Conservation (phyloP, 1,140 invertebrate genomes). For the Oreohelix idahoensis region DNA sequence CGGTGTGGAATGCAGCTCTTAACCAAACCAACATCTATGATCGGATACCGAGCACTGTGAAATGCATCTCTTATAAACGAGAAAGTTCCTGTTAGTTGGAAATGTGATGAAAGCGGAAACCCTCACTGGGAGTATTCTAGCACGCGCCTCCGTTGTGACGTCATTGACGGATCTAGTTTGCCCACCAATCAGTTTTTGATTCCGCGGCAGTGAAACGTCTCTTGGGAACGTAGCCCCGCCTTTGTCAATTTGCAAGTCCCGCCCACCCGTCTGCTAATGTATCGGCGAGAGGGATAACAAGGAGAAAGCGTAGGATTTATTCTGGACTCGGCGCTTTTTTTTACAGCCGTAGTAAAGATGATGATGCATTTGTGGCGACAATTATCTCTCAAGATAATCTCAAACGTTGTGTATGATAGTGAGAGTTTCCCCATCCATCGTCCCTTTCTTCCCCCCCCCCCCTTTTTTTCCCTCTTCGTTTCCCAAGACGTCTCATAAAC, state of each 20-base stretch:
- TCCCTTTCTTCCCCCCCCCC: not conserved
- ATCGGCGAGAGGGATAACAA: constrained; percentile 13
- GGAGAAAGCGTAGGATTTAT: not conserved
- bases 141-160: constrained; percentile 3
- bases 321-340: not conserved
- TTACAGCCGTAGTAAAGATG: not conserved
- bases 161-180: not conserved
- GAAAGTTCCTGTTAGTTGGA: not conserved
- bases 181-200: constrained; percentile 19
- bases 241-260: constrained; percentile 1
- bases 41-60: not conserved
- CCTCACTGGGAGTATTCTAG: not conserved
- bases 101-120: constrained; percentile 14
- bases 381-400: constrained; percentile 3
- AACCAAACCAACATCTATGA: not conserved
- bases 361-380: not conserved
- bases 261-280: constrained; percentile 26
- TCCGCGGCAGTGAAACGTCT: not conserved
- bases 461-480: too few relatives aligned
- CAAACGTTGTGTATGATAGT: too few relatives aligned
- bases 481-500: too few relatives aligned
- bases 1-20: not conserved
- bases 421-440: too few relatives aligned
- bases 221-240: constrained; percentile 7
- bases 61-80: not conserved